Conservation (phyloP, 2,113 vertebrate genomes). For the Crotalus helleri region DNA sequence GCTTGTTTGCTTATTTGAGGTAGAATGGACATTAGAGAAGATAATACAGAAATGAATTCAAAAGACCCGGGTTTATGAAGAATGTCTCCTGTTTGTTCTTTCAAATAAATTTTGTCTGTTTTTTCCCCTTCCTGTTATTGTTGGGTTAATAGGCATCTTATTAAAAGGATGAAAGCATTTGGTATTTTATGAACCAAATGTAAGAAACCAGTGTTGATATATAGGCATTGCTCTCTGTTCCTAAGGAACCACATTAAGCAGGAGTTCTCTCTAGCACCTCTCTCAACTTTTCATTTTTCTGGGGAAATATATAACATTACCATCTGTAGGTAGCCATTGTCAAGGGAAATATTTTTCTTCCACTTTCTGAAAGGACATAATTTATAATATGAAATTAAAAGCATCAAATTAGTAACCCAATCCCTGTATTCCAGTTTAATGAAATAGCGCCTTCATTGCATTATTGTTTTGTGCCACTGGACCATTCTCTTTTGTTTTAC, state of each 20-base stretch:
- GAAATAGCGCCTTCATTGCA: slow-evolving; percentile 66
- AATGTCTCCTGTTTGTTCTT: neutral
- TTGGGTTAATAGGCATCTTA: slow-evolving; percentile 15
- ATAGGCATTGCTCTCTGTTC: slow-evolving; percentile 20
- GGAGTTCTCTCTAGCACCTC: slow-evolving; percentile 38
- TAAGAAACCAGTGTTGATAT: slow-evolving; percentile 39
- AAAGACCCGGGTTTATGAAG: slow-evolving; percentile 37
- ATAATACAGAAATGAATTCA: slow-evolving; percentile 18
- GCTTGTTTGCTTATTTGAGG: slow-evolving; percentile 15
- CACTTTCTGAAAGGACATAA: slow-evolving; percentile 66
- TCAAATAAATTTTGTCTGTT: slow-evolving; percentile 8
- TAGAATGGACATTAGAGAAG: slow-evolving; percentile 10
- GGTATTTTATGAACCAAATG: neutral
- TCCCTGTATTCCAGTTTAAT: slow-evolving; percentile 74
- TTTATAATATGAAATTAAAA: slow-evolving; percentile 74
- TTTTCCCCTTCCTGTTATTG: neutral
- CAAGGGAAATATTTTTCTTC: slow-evolving; percentile 57
- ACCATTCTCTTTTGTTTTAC: slow-evolving; percentile 64
- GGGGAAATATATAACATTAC: slow-evolving; percentile 47
- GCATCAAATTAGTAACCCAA: slow-evolving; percentile 74
- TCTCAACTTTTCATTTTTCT: slow-evolving; percentile 38
- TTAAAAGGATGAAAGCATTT: neutral
- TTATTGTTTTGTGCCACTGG: slow-evolving; percentile 78
- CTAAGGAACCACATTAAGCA: slow-evolving; percentile 24
- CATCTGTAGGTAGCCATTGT: slow-evolving; percentile 56